Conservation (phyloP, 2,888 invertebrate species). For the Metopia argyrocephala region DNA sequence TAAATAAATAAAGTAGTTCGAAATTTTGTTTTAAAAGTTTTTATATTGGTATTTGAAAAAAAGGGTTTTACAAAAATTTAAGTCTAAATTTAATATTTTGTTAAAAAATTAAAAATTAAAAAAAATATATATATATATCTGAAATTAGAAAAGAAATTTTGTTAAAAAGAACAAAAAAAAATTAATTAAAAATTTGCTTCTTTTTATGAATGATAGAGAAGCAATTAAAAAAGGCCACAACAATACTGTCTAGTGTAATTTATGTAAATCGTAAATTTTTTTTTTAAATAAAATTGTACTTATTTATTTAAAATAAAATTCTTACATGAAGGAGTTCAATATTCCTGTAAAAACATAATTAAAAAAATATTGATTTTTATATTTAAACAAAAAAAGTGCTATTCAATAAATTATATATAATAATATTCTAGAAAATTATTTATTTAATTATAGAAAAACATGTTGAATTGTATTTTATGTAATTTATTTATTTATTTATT, state of each 20-base stretch:
- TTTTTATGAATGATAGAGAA: neutral
- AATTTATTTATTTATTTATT: too few relatives aligned
- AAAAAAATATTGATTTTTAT: neutral
- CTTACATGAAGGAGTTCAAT: too few relatives aligned
- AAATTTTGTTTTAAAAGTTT: conserved; percentile 60
- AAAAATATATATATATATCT: too few relatives aligned
- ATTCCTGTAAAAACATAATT: too few relatives aligned
- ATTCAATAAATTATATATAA: too few relatives aligned
- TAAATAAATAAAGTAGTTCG: neutral
- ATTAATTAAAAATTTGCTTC: neutral
- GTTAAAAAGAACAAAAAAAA: too few relatives aligned
- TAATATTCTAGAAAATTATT: too few relatives aligned
- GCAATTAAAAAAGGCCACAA: conserved; percentile 28
- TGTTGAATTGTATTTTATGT: neutral
- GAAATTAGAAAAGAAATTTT: too few relatives aligned
- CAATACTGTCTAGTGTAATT: conserved; percentile 32
- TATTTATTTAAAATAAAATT: too few relatives aligned
- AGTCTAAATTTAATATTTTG: conserved; percentile 30
- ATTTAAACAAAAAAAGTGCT: neutral
- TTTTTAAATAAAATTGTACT: too few relatives aligned
- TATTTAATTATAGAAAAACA: too few relatives aligned
- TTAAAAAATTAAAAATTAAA: neutral
- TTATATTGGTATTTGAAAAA: conserved; percentile 24
- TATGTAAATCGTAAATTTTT: too few relatives aligned
- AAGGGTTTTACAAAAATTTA: neutral